Conservation (phyloP, 2,888 invertebrate genomes). For the Ectemnius lituratus region DNA sequence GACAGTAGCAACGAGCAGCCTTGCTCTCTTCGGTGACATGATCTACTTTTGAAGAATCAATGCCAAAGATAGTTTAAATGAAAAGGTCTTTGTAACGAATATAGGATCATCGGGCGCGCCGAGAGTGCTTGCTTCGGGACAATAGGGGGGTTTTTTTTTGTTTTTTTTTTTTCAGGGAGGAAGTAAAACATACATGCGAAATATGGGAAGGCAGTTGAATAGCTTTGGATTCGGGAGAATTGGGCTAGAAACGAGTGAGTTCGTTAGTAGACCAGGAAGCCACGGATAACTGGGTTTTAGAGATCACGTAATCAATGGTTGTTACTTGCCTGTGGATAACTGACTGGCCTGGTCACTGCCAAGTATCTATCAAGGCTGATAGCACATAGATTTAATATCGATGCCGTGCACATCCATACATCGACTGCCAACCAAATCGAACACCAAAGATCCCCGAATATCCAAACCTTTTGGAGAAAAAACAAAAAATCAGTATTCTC, state of each 20-base stretch:
- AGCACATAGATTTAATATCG: slow-evolving; percentile 96
- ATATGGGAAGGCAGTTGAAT: not conserved
- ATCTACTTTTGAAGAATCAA: slow-evolving; percentile 78
- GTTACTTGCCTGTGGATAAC: slow-evolving; percentile 86
- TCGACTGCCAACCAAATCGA: slow-evolving; percentile 98
- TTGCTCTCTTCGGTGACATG: slow-evolving; percentile 91
- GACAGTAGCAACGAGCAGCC: slow-evolving; percentile 91
- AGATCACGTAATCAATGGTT: slow-evolving; percentile 42
- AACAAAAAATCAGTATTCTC: not conserved
- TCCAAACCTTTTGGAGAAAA: slow-evolving; percentile 97
- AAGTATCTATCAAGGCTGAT: slow-evolving; percentile 97
- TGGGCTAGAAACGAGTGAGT: slow-evolving; percentile 5
- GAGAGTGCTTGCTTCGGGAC: not conserved
- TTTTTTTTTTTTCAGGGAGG: not conserved
- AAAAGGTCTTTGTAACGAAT: not conserved
- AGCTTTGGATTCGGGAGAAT: not conserved
- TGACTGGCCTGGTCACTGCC: slow-evolving; percentile 97
- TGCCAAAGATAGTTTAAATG: not conserved
- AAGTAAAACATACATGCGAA: slow-evolving; percentile 1
- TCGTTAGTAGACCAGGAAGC: slow-evolving; percentile 13
- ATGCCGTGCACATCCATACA: slow-evolving; percentile 99
- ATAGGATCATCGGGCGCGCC: not conserved
- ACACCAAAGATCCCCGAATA: slow-evolving; percentile 97
- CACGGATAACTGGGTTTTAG: slow-evolving; percentile 21
- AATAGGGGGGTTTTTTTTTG: too few species aligned